These are phyloP conservation scores for Trichechus manatus DNA, from an alignment of 2,113 vertebrate species.

Conservation along the genomic window DNA sequence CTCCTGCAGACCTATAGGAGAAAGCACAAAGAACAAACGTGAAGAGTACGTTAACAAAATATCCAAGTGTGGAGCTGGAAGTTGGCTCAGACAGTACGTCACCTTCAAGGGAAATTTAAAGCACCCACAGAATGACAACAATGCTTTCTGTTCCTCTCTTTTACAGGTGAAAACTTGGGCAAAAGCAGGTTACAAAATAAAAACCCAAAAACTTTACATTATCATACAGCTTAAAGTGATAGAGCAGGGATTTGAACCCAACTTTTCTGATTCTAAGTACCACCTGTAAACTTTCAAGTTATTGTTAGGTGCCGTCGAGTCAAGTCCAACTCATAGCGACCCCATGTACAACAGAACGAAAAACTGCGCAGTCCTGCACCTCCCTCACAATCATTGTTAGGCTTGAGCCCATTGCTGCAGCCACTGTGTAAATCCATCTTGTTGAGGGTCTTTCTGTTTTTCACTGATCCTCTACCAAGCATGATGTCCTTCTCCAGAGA, in stretches of 20 bases:
- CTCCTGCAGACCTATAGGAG: neutral
- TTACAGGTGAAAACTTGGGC: neutral
- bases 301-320: no score
- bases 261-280: neutral
- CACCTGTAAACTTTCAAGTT: neutral
- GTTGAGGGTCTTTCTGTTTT: no score
- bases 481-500: no score
- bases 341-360: no score
- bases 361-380: no score
- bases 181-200: neutral
- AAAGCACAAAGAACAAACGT: neutral
- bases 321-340: no score
- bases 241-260: neutral
- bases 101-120: neutral
- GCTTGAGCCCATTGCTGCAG: no score
- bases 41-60: neutral
- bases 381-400: no score
- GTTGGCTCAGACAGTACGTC: neutral
- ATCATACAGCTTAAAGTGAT: neutral
- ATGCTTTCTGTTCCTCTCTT: neutral
- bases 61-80: neutral
- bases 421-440: no score
- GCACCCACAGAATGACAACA: neutral
- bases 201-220: neutral
- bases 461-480: no score